Percentiles rank a stretch among this genome's conserved stretches.
Conservation (phyloP, 2,113 vertebrate genomes). For the Emydocephalus ijimae region DNA sequence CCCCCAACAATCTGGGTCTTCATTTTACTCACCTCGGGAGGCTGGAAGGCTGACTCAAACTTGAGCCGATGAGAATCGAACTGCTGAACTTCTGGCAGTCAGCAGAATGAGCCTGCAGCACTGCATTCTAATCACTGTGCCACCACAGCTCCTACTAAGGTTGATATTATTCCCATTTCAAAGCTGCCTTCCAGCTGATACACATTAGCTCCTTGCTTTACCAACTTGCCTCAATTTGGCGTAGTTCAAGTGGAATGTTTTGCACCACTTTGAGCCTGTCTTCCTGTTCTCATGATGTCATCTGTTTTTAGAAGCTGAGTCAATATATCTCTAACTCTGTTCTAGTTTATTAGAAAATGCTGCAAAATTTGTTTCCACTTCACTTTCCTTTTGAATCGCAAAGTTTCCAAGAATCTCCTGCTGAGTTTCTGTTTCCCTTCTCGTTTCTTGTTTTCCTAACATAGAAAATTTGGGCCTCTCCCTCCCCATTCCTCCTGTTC, state of each 20-base stretch:
- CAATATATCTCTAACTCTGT: background rate
- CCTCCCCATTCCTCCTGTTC: background rate
- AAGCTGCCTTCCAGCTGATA: background rate
- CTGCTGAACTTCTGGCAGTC: too few species aligned
- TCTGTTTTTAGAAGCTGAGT: background rate
- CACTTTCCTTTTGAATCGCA: background rate
- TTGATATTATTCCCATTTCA: background rate
- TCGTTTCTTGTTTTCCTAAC: background rate
- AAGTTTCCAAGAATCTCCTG: background rate
- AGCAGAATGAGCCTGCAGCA: too few species aligned
- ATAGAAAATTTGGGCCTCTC: background rate
- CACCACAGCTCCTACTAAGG: background rate
- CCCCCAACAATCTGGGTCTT: too few species aligned
- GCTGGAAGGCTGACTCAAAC: too few species aligned
- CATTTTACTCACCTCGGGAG: too few species aligned
- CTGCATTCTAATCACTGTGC: too few species aligned
- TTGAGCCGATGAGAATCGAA: too few species aligned
- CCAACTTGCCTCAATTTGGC: background rate
- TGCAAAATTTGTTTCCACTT: background rate
- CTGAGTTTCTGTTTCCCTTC: background rate
- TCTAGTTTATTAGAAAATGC: background rate
- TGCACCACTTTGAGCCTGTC: background rate
- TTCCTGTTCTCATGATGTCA: background rate
- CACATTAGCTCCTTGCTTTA: background rate
- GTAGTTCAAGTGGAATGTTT: background rate